Evolutionary conservation across 2,113 vertebrate genomes (phyloP).

Genomic region (Paratilapia polleni): DNA sequence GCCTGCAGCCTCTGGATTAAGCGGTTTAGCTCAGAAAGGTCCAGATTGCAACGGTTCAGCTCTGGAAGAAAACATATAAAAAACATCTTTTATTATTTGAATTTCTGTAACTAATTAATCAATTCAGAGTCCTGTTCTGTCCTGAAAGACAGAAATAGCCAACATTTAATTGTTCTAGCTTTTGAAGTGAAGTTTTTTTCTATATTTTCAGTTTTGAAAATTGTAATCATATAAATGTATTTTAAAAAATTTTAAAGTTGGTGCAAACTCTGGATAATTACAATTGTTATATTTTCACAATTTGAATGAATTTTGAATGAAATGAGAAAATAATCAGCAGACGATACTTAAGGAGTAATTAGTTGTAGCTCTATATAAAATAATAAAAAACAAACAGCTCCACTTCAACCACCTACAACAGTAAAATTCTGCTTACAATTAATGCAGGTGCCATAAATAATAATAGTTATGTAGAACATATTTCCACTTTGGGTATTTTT

Average conservation of each 20-base stretch:
- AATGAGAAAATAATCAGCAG: no score
- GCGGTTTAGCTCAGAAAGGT: constrained; percentile 85
- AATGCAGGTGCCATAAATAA: rapidly evolving
- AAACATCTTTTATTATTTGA: neutral
- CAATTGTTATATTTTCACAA: no score
- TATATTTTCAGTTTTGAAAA: no score
- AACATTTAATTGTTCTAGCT: no score
- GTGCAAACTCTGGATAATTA: no score
- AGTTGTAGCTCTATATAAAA: no score
- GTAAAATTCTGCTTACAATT: neutral
- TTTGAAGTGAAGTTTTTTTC: no score
- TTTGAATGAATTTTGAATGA: no score
- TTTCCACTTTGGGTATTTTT: neutral
- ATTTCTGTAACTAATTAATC: rapidly evolving
- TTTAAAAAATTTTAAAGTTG: no score
- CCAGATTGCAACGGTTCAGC: constrained; percentile 85
- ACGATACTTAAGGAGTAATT: no score
- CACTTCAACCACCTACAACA: neutral
- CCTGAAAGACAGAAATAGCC: neutral
- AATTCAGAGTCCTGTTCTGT: neutral
- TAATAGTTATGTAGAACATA: neutral
- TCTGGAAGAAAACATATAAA: constrained; percentile 71
- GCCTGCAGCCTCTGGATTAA: constrained; percentile 87
- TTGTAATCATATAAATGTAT: no score
- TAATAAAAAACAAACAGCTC: neutral